Evolutionary conservation across 2,888 invertebrate species (phyloP).

Genomic region (Orthosia gracilis): DNA sequence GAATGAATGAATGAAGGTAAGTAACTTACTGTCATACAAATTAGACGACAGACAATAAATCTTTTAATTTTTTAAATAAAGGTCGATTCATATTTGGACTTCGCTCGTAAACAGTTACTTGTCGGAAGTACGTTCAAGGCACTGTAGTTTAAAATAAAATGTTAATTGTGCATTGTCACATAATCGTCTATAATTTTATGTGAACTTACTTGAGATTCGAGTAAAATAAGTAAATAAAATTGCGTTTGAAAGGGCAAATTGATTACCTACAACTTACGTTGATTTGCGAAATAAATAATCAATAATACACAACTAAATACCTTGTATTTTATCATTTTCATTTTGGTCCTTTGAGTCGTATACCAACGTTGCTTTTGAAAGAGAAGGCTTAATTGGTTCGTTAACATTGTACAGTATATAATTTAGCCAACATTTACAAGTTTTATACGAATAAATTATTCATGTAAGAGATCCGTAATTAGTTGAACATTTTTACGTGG

Average conservation of each 20-base stretch:
- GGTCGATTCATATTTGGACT: conserved; percentile 9
- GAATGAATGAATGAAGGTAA: background rate
- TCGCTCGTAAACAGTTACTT: conserved; percentile 22
- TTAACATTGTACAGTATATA: background rate
- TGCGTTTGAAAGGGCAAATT: background rate
- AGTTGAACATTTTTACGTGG: background rate
- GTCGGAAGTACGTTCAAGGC: conserved; percentile 41
- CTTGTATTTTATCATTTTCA: background rate
- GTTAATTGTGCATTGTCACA: conserved; percentile 16
- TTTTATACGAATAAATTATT: background rate
- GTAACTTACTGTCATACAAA: background rate
- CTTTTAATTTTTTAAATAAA: background rate
- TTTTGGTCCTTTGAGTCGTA: conserved; percentile 35
- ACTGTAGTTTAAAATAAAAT: conserved; percentile 5
- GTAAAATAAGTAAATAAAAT: background rate
- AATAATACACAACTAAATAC: too few species aligned
- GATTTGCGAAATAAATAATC: too few species aligned
- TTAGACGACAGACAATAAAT: background rate
- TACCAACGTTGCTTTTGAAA: background rate
- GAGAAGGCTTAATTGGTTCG: background rate
- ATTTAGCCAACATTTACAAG: background rate
- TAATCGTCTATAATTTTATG: background rate
- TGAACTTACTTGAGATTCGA: background rate
- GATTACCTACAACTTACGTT: too few species aligned
- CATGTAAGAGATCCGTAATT: background rate